Conservation (phyloP, 2,113 vertebrate genomes). For the Hiodon tergisus region DNA sequence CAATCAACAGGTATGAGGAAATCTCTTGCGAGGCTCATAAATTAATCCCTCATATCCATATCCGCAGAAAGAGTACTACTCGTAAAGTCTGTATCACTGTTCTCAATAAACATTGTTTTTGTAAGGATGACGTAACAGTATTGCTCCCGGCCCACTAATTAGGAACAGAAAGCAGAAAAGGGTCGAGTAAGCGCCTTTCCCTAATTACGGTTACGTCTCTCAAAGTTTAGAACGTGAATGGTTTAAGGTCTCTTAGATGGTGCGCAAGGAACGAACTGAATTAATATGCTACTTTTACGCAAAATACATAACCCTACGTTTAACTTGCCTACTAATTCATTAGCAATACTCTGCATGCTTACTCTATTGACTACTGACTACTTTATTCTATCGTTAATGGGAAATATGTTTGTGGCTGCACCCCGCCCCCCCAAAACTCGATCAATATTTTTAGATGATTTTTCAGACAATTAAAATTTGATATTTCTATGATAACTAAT, state of each 20-base stretch:
- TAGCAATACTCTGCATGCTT: too few species aligned
- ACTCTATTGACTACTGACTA: too few species aligned
- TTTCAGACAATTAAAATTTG: too few species aligned
- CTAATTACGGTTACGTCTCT: neutral
- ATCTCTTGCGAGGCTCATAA: conserved; percentile 60
- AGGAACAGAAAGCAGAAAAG: neutral
- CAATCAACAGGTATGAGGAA: conserved; percentile 71
- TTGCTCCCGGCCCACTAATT: conserved; percentile 18
- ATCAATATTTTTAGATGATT: too few species aligned
- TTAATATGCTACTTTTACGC: too few species aligned
- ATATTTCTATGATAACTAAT: too few species aligned
- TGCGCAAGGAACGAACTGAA: too few species aligned
- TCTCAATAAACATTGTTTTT: conserved; percentile 69
- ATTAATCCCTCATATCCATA: conserved; percentile 67
- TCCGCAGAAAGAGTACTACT: conserved; percentile 64
- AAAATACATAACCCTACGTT: too few species aligned
- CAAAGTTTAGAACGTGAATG: neutral
- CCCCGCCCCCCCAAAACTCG: too few species aligned
- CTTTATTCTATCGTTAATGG: too few species aligned
- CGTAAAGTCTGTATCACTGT: conserved; percentile 64
- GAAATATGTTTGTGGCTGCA: too few species aligned
- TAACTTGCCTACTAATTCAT: too few species aligned
- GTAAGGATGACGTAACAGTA: conserved; percentile 61
- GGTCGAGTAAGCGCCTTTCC: neutral
- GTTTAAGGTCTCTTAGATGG: neutral